Evolutionary conservation across 2,113 vertebrate species (phyloP).

Genomic region (Crocuta crocuta): DNA sequence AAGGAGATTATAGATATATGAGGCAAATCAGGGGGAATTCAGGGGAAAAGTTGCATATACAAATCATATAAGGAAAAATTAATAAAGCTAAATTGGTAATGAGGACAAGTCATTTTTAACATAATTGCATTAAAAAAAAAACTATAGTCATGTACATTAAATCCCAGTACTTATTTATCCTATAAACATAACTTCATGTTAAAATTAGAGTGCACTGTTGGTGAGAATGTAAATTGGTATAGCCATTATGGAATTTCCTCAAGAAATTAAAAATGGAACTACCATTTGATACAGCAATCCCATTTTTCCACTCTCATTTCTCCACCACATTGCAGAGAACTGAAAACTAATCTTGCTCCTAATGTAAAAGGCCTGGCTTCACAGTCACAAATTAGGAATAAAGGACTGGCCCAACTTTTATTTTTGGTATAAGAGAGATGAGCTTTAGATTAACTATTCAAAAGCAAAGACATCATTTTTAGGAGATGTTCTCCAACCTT

Average conservation of each 20-base stretch:
- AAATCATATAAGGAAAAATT: slow-evolving; percentile 34
- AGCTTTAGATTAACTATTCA: background rate
- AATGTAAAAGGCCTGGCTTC: background rate
- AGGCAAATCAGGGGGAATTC: background rate
- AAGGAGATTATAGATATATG: slow-evolving; percentile 4
- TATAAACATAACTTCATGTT: background rate
- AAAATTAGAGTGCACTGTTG: background rate
- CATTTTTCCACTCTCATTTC: background rate
- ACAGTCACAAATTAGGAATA: background rate
- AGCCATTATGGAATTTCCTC: background rate
- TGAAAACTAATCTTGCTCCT: background rate
- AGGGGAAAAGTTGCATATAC: background rate
- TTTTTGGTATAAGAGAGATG: background rate
- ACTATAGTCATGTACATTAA: background rate
- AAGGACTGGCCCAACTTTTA: background rate
- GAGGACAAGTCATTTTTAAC: background rate
- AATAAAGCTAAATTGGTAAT: background rate
- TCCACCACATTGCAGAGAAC: background rate
- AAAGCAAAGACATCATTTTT: background rate
- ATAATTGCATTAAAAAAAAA: background rate
- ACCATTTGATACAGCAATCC: background rate
- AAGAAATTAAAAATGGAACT: background rate
- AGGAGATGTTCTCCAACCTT: background rate
- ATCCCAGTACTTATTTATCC: background rate
- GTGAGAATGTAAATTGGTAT: background rate